These are phyloP conservation scores for Serrognathus titanus DNA, from an alignment of 2,888 invertebrate species.

Conservation along the genomic window DNA sequence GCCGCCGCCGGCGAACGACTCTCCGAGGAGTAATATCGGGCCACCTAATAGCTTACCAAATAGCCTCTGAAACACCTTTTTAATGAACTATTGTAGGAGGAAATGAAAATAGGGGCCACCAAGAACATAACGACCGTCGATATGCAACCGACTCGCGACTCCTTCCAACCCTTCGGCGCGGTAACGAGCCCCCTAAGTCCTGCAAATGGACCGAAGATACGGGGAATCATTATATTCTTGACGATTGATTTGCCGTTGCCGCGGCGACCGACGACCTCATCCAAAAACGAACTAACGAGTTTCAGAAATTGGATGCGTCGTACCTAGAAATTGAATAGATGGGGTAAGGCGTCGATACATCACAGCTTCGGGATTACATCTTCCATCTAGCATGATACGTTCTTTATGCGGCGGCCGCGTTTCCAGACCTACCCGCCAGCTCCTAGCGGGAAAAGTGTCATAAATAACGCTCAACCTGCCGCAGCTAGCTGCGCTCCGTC, in stretches of 20 bases:
- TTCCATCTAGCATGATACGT: constrained; percentile 46
- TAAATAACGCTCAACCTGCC: constrained; percentile 50
- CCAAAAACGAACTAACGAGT: constrained; percentile 26
- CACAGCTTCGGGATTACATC: constrained; percentile 45
- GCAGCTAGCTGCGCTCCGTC: constrained; percentile 30
- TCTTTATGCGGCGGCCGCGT: constrained; percentile 44
- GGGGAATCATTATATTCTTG: no score
- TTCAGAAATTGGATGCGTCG: constrained; percentile 33
- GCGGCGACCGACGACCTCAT: no score
- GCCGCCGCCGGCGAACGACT: constrained; percentile 49
- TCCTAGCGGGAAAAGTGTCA: constrained; percentile 48
- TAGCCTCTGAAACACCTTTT: constrained; percentile 71
- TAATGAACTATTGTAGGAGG: constrained; percentile 63
- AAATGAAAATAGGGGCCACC: constrained; percentile 51
- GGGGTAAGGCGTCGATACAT: constrained; percentile 41
- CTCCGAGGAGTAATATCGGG: constrained; percentile 53
- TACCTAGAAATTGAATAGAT: constrained; percentile 38
- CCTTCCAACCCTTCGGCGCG: constrained; percentile 32
- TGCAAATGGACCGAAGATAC: no score
- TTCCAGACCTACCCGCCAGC: constrained; percentile 38
- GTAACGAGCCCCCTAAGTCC: constrained; percentile 32
- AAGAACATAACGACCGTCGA: constrained; percentile 19
- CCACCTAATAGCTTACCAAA: constrained; percentile 67
- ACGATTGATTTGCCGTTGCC: no score
- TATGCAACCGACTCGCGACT: constrained; percentile 10